Evolutionary conservation across 2,797 vertebrate species (phyloP).

Genomic region (Micrastur ruficollis): DNA sequence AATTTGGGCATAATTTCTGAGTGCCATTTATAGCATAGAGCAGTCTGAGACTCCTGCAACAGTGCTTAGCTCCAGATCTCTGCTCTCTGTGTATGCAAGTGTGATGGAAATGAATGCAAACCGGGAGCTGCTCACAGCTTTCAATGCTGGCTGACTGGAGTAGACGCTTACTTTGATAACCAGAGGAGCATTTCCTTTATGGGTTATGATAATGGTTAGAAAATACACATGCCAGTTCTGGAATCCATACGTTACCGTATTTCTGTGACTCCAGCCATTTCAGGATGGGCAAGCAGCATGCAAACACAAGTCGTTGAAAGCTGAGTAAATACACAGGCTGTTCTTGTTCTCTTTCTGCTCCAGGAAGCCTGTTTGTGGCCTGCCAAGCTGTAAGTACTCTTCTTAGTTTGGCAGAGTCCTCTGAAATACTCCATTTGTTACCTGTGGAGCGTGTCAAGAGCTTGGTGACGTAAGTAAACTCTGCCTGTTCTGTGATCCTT

Average conservation of each 20-base stretch:
- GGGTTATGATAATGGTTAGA: background rate
- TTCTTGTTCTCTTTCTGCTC: constrained; percentile 49
- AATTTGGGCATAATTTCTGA: background rate
- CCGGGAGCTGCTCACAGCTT: background rate
- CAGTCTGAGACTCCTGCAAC: background rate
- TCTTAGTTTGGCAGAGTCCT: constrained; percentile 86
- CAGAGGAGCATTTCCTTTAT: background rate
- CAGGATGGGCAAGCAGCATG: background rate
- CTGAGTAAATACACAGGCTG: constrained; percentile 26
- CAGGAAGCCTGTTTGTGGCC: constrained; percentile 88
- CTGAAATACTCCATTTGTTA: constrained; percentile 82
- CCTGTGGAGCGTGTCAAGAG: constrained; percentile 83
- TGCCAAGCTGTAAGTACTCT: constrained; percentile 90
- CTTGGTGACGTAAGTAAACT: constrained; percentile 81
- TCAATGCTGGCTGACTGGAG: background rate
- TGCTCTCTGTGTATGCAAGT: background rate
- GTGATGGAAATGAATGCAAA: background rate
- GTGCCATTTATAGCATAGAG: background rate
- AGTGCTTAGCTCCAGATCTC: background rate
- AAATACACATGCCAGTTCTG: background rate
- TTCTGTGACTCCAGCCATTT: background rate
- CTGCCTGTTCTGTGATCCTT: background rate
- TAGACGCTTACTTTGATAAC: background rate
- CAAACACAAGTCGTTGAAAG: background rate
- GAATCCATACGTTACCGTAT: background rate